A percentile compares a stretch with the other conserved stretches of the same genome.
Conservation (phyloP, 2,888 invertebrate genomes). For the Oasisia sp. region DNA sequence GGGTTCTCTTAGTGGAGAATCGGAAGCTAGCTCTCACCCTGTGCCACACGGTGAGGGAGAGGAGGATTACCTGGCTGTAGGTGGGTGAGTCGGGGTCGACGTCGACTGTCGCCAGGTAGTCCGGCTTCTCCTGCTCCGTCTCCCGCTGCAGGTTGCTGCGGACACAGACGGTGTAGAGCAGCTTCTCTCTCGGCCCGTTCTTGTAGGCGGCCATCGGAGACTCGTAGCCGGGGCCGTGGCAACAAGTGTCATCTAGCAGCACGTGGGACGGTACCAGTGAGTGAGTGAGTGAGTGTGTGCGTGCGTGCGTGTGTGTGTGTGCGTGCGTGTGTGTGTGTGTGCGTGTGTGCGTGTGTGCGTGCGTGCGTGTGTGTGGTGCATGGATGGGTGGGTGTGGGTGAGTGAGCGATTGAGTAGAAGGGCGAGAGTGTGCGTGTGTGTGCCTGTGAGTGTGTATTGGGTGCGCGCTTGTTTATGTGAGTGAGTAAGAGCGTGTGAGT, state of each 20-base stretch:
- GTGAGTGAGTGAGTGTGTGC: background rate
- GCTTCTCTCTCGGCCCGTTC: conserved; percentile 81
- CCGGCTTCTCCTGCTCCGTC: conserved; percentile 73
- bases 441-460: background rate
- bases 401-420: no score
- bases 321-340: background rate
- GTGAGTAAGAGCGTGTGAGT: no score
- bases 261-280: background rate
- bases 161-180: conserved; percentile 90
- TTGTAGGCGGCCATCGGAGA: conserved; percentile 79
- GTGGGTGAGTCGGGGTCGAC: conserved; percentile 87
- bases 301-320: background rate
- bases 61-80: conserved; percentile 78
- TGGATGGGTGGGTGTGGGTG: no score
- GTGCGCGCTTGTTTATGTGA: background rate
- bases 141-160: conserved; percentile 41
- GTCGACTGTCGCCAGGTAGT: conserved; percentile 91
- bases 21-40: no score
- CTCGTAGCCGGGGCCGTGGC: conserved; percentile 68
- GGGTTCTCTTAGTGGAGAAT: no score
- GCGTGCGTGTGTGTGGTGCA: no score
- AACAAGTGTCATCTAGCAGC: background rate
- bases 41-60: background rate
- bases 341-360: no score
- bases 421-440: background rate